Base-by-base conservation (phyloP, 2,797 vertebrate species). In the Sitta carolinensis region DNA sequence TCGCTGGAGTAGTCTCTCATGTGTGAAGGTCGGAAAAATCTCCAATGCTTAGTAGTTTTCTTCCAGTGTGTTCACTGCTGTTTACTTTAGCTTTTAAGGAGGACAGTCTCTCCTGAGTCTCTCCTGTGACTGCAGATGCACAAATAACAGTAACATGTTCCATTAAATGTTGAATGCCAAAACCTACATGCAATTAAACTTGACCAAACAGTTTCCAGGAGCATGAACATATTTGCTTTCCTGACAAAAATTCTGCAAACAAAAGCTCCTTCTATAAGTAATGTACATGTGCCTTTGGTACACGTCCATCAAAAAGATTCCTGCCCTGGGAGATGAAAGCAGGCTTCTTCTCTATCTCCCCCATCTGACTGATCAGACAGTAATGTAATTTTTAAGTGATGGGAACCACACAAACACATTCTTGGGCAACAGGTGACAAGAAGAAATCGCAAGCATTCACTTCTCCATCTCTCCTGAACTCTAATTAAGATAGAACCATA, bases 101-200 rank as follows among this genome's bases (percentile, higher is more conserved):
- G 25, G 34, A 57, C 52, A 48, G 34, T 75, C 52, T 91, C 40
- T 63, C 32, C 74, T 58, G 36, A 48, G 34, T 75, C 52, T 91
- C 40, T 63, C 32, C 74, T 58, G 36, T 1, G 3, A 73, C 74
- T 83, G 58, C 83, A 95, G 89, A 88, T 86, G 59, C 36, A 81
- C 61, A 85, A 96, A 75, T 58, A 95, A 77, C 43, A 82, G 54
- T 52, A 91, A 90, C 77, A 90, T 29, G 67, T 84, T 95, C 86
- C 85, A 84, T 76, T 87, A 93, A 90, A 86, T 1, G 4, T 2
- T 54, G 61, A 34, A 90, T 62, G 94, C 95, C 94, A 97, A 96
- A 96, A 84, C 38, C 70, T 87, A 96, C 91, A 94, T 1, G 57
- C 85, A 94, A 80, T 95, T 93, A 96, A 95, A 72, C 78, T 45